Evolutionary conservation across 2,888 invertebrate species (phyloP).

Genomic region (Cylloceria caligata): DNA sequence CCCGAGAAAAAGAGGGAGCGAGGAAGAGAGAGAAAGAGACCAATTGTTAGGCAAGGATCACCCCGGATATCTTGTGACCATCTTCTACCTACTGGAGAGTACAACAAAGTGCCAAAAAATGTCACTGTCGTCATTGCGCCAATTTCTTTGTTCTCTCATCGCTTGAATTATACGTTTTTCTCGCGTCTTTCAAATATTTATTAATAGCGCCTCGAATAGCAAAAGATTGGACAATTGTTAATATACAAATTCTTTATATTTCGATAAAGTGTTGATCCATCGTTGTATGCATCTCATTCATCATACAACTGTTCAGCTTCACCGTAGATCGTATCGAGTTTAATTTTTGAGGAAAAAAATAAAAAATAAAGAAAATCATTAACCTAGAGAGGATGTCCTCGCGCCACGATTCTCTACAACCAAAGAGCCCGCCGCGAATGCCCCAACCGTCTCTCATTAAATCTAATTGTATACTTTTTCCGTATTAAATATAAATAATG

Average conservation of each 20-base stretch:
- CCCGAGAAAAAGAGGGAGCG: slow-evolving; percentile 2
- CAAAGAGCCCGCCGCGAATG: slow-evolving; percentile 7
- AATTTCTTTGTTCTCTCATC: slow-evolving; percentile 18
- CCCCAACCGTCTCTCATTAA: slow-evolving; percentile 30
- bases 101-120: neutral
- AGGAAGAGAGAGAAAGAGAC: slow-evolving; percentile 34
- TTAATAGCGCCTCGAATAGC: slow-evolving; percentile 23
- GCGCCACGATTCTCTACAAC: slow-evolving; percentile 8
- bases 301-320: slow-evolving; percentile 31
- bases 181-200: slow-evolving; percentile 12
- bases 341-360: slow-evolving; percentile 14
- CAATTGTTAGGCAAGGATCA: neutral
- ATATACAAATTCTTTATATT: slow-evolving; percentile 17
- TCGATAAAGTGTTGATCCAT: slow-evolving; percentile 43
- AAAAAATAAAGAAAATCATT: slow-evolving; percentile 29
- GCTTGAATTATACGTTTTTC: neutral
- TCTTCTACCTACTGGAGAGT: slow-evolving; percentile 1
- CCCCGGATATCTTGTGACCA: too few species aligned
- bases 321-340: slow-evolving; percentile 21
- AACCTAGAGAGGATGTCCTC: slow-evolving; percentile 26
- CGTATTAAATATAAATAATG: slow-evolving; percentile 56
- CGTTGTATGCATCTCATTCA: slow-evolving; percentile 20
- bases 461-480: slow-evolving; percentile 61
- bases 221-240: slow-evolving; percentile 10
- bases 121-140: neutral